A percentile compares a stretch with the other conserved stretches of the same genome.
phyloP scores from a whole-genome alignment of 1,140 invertebrate genomes.

The Brachionus paranguensis region DNA sequence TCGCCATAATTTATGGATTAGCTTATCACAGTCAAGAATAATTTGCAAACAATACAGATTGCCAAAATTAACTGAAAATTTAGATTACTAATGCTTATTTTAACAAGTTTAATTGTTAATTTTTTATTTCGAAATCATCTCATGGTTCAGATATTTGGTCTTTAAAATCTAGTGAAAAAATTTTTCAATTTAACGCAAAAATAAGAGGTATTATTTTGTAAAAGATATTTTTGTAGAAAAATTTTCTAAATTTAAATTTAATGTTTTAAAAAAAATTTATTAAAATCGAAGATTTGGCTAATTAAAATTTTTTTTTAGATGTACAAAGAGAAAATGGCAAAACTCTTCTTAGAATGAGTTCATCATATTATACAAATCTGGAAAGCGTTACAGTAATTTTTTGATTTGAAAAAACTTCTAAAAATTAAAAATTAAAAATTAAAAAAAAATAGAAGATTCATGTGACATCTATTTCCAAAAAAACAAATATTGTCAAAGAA shows the following conservation, averaged over 20 bases:
- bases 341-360: background rate
- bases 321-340: background rate
- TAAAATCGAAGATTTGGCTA: background rate
- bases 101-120: background rate
- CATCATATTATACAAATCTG: background rate
- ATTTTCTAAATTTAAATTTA: background rate
- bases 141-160: background rate
- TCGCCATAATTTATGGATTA: no score
- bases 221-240: no score
- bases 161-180: background rate
- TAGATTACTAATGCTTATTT: background rate
- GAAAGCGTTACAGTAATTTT: background rate
- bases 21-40: no score
- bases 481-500: conserved; percentile 12
- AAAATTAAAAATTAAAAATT: background rate
- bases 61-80: no score
- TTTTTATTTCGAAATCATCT: background rate
- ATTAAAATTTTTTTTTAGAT: background rate
- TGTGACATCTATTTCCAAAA: background rate
- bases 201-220: no score
- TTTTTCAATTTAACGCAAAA: background rate
- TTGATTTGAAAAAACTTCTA: background rate
- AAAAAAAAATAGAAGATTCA: background rate
- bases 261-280: background rate
- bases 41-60: no score